Evolutionary conservation across 2,113 vertebrate genomes (phyloP).

Genomic region (Hymenochirus boettgeri): DNA sequence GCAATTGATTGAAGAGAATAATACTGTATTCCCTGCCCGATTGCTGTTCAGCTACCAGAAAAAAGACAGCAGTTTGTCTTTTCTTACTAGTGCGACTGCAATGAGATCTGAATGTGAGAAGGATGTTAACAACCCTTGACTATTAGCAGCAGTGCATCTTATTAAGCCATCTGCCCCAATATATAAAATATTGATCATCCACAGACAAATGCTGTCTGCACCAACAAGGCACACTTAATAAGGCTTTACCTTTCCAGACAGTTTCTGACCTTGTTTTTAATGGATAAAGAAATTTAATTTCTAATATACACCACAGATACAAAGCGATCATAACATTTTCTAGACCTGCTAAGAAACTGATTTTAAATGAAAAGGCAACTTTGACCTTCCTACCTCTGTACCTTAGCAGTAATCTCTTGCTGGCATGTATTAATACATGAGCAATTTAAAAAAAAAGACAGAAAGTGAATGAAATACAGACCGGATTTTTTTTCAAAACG

Average conservation of each 20-base stretch:
- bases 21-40: no score
- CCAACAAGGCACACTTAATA: background rate
- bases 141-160: background rate
- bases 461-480: background rate
- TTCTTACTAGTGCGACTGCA: no score
- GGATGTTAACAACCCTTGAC: background rate
- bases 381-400: no score
- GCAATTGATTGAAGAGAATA: no score
- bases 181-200: conserved; percentile 1
- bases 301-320: background rate
- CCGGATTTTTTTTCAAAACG: background rate
- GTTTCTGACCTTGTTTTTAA: background rate
- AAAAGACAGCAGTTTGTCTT: no score
- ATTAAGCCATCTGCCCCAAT: background rate
- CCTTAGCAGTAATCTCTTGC: no score
- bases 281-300: background rate
- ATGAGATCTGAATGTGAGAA: no score
- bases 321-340: no score
- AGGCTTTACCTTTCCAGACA: background rate
- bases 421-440: no score
- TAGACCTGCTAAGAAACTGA: background rate
- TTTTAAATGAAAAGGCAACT: no score
- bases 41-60: no score
- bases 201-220: background rate
- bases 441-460: no score